Base-by-base conservation (phyloP, 2,797 vertebrate genomes). In the Clarias pachynema region DNA sequence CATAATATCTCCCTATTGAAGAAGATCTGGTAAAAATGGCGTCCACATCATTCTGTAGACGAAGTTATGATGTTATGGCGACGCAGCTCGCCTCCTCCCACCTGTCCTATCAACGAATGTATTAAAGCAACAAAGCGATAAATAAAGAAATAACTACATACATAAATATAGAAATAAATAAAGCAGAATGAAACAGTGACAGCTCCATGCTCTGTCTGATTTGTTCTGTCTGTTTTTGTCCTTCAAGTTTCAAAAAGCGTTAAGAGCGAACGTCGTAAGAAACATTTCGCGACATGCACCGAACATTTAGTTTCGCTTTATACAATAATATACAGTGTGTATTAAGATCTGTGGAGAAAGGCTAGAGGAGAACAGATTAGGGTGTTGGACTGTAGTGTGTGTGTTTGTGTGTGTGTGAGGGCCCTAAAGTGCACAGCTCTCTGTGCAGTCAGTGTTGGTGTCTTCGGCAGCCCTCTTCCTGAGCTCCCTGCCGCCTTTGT, bases 401-500 rank as follows among this genome's bases (percentile, higher is more conserved):
- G 31, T 37, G 65, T 89, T 63, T 65, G 15, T n/a, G 77, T 26
- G 63, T 12, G 1, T 66, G 16, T 70, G 29, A 29, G 9, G 77
- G 65, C 68, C 78, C 94, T 98, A 98, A 93, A 96, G 96, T 82
- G 91, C 89, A 70, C 97, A 98, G 93, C 97, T 96, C 3, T 95
- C 93, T 90, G 91, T 91, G 94, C 95, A 95, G 92, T 96, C 89
- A 86, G 91, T 94, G 89, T 93, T 73, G 84, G 91, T 93, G 56
- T 96, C 95, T 88, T 93, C 93, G 84, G 92, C 91, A 0, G 96
- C 96, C 89, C 96, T 96, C 93, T 97, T 98, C 95, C 89, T 95
- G 91, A 97, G 96, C 96, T 98, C 97, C 90, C 92, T 95, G 91
- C 95, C 97, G 0, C 94, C 92, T 90, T 96, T 96, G 89, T 96